Conservation (phyloP, 2,113 vertebrate species). For the Prolemur simus region DNA sequence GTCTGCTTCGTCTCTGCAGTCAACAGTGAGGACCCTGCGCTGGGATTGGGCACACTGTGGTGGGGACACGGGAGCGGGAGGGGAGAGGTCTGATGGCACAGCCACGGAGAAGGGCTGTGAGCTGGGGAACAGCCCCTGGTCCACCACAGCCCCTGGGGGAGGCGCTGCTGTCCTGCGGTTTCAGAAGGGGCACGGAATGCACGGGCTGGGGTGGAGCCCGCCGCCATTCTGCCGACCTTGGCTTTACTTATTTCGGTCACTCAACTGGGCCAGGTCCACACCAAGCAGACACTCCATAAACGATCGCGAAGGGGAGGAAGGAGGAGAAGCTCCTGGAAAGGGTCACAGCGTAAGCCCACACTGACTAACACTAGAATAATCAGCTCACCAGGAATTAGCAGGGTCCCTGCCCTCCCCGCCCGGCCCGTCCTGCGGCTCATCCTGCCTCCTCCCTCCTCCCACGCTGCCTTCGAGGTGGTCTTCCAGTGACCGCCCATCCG, state of each 20-base stretch:
- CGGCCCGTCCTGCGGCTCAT: fast-evolving
- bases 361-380: not conserved
- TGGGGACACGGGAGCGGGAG: fast-evolving
- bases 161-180: not conserved
- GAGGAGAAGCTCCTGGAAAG: not conserved
- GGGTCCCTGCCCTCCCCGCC: not conserved
- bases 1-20: not conserved
- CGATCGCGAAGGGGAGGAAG: not conserved
- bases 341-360: not conserved
- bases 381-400: not conserved
- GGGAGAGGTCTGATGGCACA: too few relatives aligned
- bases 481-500: not conserved
- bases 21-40: too few relatives aligned
- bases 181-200: not conserved
- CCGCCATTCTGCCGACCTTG: fast-evolving
- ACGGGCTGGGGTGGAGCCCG: not conserved
- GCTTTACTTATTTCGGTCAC: not conserved
- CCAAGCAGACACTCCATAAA: not conserved
- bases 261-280: not conserved
- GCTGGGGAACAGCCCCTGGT: not conserved
- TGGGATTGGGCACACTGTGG: not conserved
- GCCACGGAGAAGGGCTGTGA: not conserved
- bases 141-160: not conserved
- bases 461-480: fast-evolving
- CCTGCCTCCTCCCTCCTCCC: not conserved